phyloP scores from a whole-genome alignment of 2,888 invertebrate genomes.

The Leptothorax acervorum region DNA sequence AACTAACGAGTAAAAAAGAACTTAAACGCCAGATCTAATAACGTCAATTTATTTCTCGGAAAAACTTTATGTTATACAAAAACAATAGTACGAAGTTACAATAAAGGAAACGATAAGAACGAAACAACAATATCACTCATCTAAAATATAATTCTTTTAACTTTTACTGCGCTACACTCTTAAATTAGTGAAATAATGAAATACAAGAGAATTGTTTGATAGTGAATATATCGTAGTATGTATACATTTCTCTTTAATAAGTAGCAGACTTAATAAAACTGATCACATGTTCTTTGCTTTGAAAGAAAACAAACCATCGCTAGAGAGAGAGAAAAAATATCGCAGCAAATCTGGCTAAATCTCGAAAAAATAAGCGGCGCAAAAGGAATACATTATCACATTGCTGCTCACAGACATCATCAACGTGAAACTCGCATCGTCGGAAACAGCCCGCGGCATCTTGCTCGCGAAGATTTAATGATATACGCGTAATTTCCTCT shows the following conservation, averaged over 20 bases:
- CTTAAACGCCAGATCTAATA: conserved; percentile 4
- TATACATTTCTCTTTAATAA: not conserved
- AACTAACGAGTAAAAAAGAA: not conserved
- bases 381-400: not conserved
- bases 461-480: conserved; percentile 50
- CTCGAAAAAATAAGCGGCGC: not conserved
- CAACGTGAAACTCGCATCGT: conserved; percentile 10
- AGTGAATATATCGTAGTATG: not conserved
- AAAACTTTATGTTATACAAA: not conserved
- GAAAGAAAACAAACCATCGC: not conserved
- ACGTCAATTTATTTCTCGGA: conserved; percentile 20
- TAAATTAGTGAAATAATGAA: not conserved
- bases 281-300: not conserved
- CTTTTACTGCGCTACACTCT: not conserved
- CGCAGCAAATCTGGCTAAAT: not conserved
- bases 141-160: not conserved
- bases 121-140: not conserved
- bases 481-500: conserved; percentile 61
- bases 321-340: not conserved
- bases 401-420: conserved; percentile 31
- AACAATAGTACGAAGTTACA: not conserved
- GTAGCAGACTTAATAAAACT: not conserved
- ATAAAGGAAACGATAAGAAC: not conserved
- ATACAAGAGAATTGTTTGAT: not conserved
- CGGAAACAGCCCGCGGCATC: conserved; percentile 41